Evolutionary conservation across 2,113 vertebrate species (phyloP).

Genomic region (Psilopsiagon aurifrons): DNA sequence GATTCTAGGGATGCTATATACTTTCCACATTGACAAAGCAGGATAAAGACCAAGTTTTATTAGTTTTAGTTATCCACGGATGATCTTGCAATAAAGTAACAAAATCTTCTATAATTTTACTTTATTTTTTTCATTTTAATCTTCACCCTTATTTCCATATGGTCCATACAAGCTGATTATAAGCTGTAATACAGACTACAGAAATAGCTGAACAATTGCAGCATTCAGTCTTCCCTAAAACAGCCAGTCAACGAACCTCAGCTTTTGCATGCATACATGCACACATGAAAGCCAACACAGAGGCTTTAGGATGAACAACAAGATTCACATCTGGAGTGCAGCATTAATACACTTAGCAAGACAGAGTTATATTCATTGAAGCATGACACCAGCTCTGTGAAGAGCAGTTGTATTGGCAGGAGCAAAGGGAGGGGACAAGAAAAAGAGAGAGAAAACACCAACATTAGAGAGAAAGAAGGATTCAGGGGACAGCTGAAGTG

Average conservation of each 20-base stretch:
- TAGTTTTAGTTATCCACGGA: not conserved
- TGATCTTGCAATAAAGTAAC: not conserved
- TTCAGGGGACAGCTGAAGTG: constrained; percentile 58
- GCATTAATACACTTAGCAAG: constrained; percentile 62
- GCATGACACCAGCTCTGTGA: constrained; percentile 58
- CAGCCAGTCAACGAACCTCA: constrained; percentile 8
- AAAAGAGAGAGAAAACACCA: not conserved
- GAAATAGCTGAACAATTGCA: not conserved
- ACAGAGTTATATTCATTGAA: constrained; percentile 59
- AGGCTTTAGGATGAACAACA: constrained; percentile 44
- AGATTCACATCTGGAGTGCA: constrained; percentile 51
- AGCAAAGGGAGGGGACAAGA: not conserved
- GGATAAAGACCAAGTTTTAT: not conserved
- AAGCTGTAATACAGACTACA: not conserved
- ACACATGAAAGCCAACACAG: not conserved
- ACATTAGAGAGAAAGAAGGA: not conserved
- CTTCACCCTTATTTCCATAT: not conserved
- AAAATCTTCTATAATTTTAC: not conserved
- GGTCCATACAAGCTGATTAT: not conserved
- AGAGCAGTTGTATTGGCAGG: constrained; percentile 38
- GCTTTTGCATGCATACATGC: not conserved
- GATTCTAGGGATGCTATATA: constrained; percentile 44
- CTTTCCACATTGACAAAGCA: not conserved
- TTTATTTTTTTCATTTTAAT: not conserved
- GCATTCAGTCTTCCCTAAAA: constrained; percentile 25